Base-by-base conservation (phyloP, 2,888 invertebrate genomes). In the Mechanitis messenoides region DNA sequence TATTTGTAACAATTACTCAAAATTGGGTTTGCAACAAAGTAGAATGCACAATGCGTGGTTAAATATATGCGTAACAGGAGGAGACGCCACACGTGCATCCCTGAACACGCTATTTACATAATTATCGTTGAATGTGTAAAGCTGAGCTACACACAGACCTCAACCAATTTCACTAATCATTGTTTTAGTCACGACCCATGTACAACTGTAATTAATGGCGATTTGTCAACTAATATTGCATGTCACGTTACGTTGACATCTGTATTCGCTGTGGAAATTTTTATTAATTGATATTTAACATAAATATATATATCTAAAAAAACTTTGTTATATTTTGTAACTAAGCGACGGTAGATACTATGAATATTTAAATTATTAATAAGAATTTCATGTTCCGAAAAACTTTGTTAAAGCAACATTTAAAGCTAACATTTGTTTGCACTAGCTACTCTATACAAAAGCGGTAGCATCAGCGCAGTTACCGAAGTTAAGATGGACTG, bases 21-120 rank as follows among this genome's bases (percentile, higher is more conserved):
- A 33, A 46, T 55, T 58, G 58, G 56, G 38, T 45, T n/a, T 47
- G 50, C 45, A 45, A 54, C 58, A 59, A 62, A 62, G 61, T 59
- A 66, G 65, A 66, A 70, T 62, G 67, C 70, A 66, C 67, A 62
- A 55, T 58, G 67, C 72, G 71, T 69, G 69, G 72, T 75, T 74
- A 74, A 73, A 76, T 69, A 68, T 69, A 69, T 68, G 71, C 73
- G 71, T 74, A 74, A 76, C 67, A 69, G 58, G 72, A 71, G 69
- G 68, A 69, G 68, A 66, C 69, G 74, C 75, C 75, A 73, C 71
- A 71, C 65, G 67, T 68, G 70, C 71, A 73, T 73, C 72, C 67
- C 74, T 69, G 72, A 74, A 73, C 73, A 76, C 71, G 74, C 72
- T 73, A 83, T 84, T 84, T 83, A 75, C 83, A 83, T 83, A 84